Percentiles rank a stretch among this genome's conserved stretches.
phyloP scores from a whole-genome alignment of 2,888 invertebrate species.

The Spilosoma lubricipeda region DNA sequence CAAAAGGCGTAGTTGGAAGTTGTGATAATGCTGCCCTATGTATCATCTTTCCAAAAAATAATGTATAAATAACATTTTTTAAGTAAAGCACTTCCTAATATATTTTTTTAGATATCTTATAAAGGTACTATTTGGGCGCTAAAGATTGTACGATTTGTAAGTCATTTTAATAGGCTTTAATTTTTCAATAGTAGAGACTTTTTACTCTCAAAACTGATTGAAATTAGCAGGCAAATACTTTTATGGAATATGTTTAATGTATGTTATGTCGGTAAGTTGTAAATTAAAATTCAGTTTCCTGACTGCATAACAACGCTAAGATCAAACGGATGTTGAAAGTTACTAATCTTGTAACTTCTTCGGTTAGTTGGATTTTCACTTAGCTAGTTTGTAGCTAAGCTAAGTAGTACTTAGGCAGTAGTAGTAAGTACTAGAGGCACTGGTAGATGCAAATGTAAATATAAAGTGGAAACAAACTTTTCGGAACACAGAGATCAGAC shows the following conservation, averaged over 20 bases:
- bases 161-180: neutral
- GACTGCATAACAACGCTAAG: neutral
- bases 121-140: neutral
- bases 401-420: no score
- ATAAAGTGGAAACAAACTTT: neutral
- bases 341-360: neutral
- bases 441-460: slow-evolving; percentile 1
- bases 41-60: neutral
- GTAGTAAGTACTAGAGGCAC: slow-evolving; percentile 3
- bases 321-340: slow-evolving; percentile 1
- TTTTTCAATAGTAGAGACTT: neutral
- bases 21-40: neutral
- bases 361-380: slow-evolving; percentile 1
- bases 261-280: neutral
- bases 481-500: neutral
- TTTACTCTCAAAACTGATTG: neutral
- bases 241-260: neutral
- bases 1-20: neutral
- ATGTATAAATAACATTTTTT: neutral
- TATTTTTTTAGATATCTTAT: neutral
- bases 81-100: neutral
- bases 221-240: neutral
- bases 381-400: neutral
- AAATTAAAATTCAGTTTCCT: neutral
- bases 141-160: neutral